These are phyloP conservation scores for Drosophila suboccidentalis DNA, from an alignment of 2,888 invertebrate species.

Conservation along the genomic window DNA sequence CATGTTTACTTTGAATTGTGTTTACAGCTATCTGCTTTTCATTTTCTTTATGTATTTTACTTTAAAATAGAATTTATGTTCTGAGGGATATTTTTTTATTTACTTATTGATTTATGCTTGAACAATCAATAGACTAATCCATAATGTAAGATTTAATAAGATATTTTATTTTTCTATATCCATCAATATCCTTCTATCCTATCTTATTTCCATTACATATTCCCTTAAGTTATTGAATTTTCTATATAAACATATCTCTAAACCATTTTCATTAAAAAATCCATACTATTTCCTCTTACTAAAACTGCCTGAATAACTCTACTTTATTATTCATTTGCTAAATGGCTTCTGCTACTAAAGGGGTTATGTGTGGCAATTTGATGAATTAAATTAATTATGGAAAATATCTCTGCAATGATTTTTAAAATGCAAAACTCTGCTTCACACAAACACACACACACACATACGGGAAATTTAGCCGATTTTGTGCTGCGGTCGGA, in stretches of 20 bases:
- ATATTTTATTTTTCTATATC: too few species aligned
- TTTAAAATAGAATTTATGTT: background rate
- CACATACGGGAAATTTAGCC: slow-evolving; percentile 30
- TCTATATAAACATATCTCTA: background rate
- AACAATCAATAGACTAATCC: background rate
- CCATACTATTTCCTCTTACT: background rate
- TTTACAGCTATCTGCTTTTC: background rate
- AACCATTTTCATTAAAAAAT: background rate
- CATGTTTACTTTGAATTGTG: slow-evolving; percentile 6
- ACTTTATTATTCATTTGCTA: slow-evolving; percentile 3
- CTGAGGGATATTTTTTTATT: background rate
- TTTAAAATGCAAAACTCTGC: slow-evolving; percentile 28
- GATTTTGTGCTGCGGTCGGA: slow-evolving; percentile 15
- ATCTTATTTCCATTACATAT: background rate
- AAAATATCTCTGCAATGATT: slow-evolving; percentile 12
- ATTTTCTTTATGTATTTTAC: background rate
- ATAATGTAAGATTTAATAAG: too few species aligned
- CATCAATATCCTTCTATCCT: background rate
- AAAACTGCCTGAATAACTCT: background rate
- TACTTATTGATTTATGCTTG: background rate
- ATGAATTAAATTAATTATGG: slow-evolving; percentile 15
- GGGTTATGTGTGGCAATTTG: background rate
- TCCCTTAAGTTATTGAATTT: background rate
- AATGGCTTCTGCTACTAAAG: slow-evolving; percentile 1
- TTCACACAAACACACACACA: too few species aligned